Evolutionary conservation across 2,888 invertebrate genomes (phyloP), one percentile per base, ranked within the genome.

Genomic region (Heliconius sara): DNA sequence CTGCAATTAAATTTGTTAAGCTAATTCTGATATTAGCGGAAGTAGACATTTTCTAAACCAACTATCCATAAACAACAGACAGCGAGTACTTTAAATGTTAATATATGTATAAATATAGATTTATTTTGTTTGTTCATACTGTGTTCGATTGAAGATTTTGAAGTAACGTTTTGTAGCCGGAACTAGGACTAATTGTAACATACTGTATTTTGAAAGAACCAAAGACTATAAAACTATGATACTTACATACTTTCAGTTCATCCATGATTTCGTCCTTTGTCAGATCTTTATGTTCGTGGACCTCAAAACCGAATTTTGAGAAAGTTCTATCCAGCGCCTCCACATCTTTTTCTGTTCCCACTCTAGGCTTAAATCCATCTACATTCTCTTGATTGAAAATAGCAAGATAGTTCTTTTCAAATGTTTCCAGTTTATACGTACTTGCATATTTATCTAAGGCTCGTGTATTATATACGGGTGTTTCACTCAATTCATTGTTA

Each of bases 381-480:
- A 92, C 84, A 27, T 88, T 87, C 72, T 88, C 87, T 79, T 93
- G 93, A 85, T 93, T 93, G 63, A 94, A 91, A 77, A 94, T 91
- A 13, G 93, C 81, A 39, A 94, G 76, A n/a, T 85, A 87, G 74
- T 93, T 90, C 82, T 92, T 91, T n/a, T 90, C 85, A 85, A 92
- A 93, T 3, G 81, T 90, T 82, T 94, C 93, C 71, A 94, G 82
- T 85, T 91, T 88, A 76, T 94, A 93, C 0, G 93, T 93, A 0
- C 81, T 60, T 0, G 91, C 90, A 22, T 87, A 73, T 82, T 88
- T 91, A 3, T 86, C 72, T 70, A 93, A 82, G 0, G 93, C 91
- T 82, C 84, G 85, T 10, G 75, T 82, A n/a, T 88, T 89, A 27
- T 80, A 82, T 22, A 34, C 16, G 3, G 10, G 63, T 63, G 76